Percentiles rank a stretch among this genome's conserved stretches.
Conservation (phyloP, 2,797 vertebrate species). For the Alouatta caraya region DNA sequence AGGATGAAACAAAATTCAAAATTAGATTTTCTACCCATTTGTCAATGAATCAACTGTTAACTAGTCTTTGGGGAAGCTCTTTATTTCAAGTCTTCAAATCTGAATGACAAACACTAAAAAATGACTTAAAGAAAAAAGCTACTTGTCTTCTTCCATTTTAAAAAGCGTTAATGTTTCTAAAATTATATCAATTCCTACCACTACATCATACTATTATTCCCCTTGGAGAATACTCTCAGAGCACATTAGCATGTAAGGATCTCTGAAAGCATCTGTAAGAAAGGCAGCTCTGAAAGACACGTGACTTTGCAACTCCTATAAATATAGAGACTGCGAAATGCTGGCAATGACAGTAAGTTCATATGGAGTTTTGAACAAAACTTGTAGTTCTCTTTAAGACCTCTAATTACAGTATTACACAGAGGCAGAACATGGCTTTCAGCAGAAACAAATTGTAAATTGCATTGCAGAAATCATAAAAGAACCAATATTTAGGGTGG, state of each 20-base stretch:
- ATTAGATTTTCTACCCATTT: slow-evolving; percentile 26
- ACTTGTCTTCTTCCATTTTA: background rate
- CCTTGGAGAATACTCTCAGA: background rate
- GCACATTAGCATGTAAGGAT: background rate
- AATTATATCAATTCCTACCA: background rate
- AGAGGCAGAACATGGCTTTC: background rate
- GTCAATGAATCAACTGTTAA: background rate
- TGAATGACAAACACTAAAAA: background rate
- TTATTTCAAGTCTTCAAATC: background rate
- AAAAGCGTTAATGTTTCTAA: background rate
- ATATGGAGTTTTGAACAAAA: fast-evolving
- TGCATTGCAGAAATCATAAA: too few species aligned
- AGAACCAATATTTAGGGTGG: too few species aligned
- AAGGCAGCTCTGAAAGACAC: background rate
- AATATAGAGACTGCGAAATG: fast-evolving
- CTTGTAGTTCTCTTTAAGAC: background rate
- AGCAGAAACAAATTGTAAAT: background rate
- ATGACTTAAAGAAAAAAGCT: background rate
- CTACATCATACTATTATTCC: fast-evolving
- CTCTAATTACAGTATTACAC: fast-evolving
- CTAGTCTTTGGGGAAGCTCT: background rate
- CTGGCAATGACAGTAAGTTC: background rate
- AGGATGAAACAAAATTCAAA: slow-evolving; percentile 70
- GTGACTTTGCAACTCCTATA: fast-evolving
- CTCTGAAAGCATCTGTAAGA: fast-evolving